Percentiles rank a stretch among this genome's conserved stretches.
These are phyloP conservation scores for Priocnemis perturbator DNA, from an alignment of 2,888 invertebrate species.

Conservation along the genomic window DNA sequence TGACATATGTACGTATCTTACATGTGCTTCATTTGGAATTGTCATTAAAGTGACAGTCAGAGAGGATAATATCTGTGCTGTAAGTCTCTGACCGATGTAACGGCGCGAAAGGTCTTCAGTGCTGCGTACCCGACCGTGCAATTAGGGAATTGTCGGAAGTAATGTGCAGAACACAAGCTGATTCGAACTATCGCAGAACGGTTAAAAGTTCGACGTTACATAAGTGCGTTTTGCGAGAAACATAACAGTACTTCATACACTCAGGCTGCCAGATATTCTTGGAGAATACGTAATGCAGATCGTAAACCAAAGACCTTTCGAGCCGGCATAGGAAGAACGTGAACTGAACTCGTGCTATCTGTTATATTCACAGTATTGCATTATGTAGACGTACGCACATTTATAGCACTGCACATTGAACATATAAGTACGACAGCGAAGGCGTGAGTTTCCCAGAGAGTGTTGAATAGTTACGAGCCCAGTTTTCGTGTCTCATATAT, in stretches of 20 bases:
- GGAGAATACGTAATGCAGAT: no score
- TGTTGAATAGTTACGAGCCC: slow-evolving; percentile 41
- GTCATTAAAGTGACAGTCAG: background rate
- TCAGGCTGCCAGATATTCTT: no score
- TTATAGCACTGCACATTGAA: slow-evolving; percentile 54
- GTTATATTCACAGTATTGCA: slow-evolving; percentile 24
- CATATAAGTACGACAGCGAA: slow-evolving; percentile 44
- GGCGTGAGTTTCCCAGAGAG: slow-evolving; percentile 42
- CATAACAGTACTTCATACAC: no score
- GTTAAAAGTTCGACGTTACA: no score
- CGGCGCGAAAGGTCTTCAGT: background rate
- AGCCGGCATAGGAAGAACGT: slow-evolving; percentile 7
- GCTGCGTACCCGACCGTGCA: no score
- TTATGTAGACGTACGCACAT: slow-evolving; percentile 37
- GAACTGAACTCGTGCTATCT: slow-evolving; percentile 21
- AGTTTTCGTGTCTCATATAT: slow-evolving; percentile 40
- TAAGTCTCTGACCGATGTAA: background rate
- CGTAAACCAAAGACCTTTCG: slow-evolving; percentile 16
- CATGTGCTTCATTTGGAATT: background rate
- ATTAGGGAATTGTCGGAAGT: no score
- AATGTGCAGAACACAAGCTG: no score
- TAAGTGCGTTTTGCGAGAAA: no score
- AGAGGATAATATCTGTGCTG: background rate
- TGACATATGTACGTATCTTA: slow-evolving; percentile 1
- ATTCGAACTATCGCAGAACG: no score